Evolutionary conservation across 2,113 vertebrate species (phyloP), one percentile per base, ranked within the genome.

Genomic region (Tupaia chinensis): DNA sequence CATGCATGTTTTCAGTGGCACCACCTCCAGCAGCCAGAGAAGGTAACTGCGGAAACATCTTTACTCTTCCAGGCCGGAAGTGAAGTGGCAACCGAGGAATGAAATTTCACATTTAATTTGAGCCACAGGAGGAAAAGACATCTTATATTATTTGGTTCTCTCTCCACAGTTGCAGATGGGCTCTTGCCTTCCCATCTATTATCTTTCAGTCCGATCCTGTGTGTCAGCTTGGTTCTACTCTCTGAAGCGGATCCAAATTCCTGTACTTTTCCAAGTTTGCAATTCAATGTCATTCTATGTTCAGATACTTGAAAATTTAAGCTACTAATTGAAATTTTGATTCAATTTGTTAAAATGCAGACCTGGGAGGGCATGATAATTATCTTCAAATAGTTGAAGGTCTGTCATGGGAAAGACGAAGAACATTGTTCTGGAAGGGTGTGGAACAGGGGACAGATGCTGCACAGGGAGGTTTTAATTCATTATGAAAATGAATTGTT

Each of bases 61-160:
- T 89, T 83, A 44, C 81, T 87, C 72, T 80, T 81, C 92, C 77
- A 81, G 93, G 69, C 85, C 3, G 0, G 72, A 87, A 97, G 91
- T 69, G 22, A 93, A 95, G 82, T 89, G 96, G 91, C 91, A 93
- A 77, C 69, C 22, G 11, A 94, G 72, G 93, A 95, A 95, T 85
- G 91, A 93, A 90, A 95, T 95, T 96, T 96, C 95, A 93, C 89
- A 92, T 95, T 94, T 93, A 88, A 95, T 93, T 83, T 92, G 90
- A 96, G 81, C 88, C 92, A 72, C 83, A 93, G 74, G 77, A 96
- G 68, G 94, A 93, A 94, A 95, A 97, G 94, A 91, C 87, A 92
- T 84, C 83, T 61, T 68, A n/a, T 22, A 22, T 95, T 93, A 87
- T 80, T 85, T 85, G 92, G n/a, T 87, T 89, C 84, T 87, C 70